Evolutionary conservation across 1,140 invertebrate genomes (phyloP), one percentile per base, ranked within the genome.

Genomic region (Parasteatoda tepidariorum): DNA sequence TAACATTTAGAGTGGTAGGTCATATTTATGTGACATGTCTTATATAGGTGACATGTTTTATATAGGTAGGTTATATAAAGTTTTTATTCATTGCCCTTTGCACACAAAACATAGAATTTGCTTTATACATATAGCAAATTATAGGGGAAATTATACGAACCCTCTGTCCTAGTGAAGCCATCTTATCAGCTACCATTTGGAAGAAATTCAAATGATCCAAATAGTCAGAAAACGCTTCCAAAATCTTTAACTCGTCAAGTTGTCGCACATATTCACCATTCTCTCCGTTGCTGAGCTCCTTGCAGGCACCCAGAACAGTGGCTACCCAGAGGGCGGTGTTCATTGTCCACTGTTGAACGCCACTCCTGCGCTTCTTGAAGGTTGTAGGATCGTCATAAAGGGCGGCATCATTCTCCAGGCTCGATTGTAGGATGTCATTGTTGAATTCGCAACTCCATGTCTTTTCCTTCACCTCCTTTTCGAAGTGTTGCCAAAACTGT

Each of bases 151-250:
- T n/a, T n/a, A n/a, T 34, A 26, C 48, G 41, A 3, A 79, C 75
- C 7, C n/a, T 33, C 22, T 54, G n/a, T 2, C 81, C 81, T 57
- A 33, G 64, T 0, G 38, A 22, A 2, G 59, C 70, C 81, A 83
- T 83, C 5, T 55, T 22, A 2, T 22, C 11, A 9, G 68, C 70
- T 2, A 83, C 81, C 2, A 54, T 55, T 3, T 66, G 13, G 55
- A 83, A 83, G 22, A 33, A 83, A 5, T 74, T 70, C 1, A 83
- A 38, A 30, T 83, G 81, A n/a, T 83, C 61, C 15, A 83, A 38
- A n/a, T 38, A 73, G 15, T 83, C 81, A 26, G 24, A 2, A 11
- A 83, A 57, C 9, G 81, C 30, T 26, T 83, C 70, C 11, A 74
- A 24, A n/a, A 83, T 57, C 11, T 57, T 26, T 2, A 74, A 15